Evolutionary conservation across 2,113 vertebrate species (phyloP), one percentile per base, ranked within the genome.

Genomic region (Chitala chitala): DNA sequence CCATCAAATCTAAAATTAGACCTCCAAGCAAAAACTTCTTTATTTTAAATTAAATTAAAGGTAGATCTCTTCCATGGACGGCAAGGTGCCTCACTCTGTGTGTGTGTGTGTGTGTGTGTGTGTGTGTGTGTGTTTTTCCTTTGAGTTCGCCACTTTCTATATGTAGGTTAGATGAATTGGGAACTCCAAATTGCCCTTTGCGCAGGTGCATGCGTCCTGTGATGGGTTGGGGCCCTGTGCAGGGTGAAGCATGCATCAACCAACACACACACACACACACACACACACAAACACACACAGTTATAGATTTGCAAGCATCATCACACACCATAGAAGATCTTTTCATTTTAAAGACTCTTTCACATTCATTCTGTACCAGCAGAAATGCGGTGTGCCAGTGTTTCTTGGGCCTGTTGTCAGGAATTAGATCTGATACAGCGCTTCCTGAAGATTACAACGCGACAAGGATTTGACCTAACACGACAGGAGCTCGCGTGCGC

Each of bases 371-470:
- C 26, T 8, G 56, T 63, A 73, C 51, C 71, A 12, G 15, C 20
- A 46, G 42, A 26, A 3, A 44, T 51, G 61, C 56, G 0, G 12
- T 50, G 72, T 44, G 58, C 63, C 44, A 63, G 58, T 26, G 44
- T 29, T 31, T 29, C 70, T 20, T n/a, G 1, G 15, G 48, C 71
- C 48, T 42, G 26, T 20, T 6, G 29, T 50, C 46, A 22, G 42
- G 50, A 40, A 74, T 31, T 24, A 68, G 51, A 68, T 75, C 36
- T 56, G 61, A 66, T 26, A 51, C 73, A 24, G 50, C 15, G 1
- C 63, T 44, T 33, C 42, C 50, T 33, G 6, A 48, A 68, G 24
- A 55, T 12, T 68, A 22, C 26, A 54, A 66, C 13, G 36, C 44
- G 63, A 66, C 55, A 55, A 68, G 50, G 24, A 36, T 53, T 42